A percentile compares a stretch with the other conserved stretches of the same genome.
phyloP scores from a whole-genome alignment of 1,140 invertebrate genomes.

The Ruditapes philippinarum region DNA sequence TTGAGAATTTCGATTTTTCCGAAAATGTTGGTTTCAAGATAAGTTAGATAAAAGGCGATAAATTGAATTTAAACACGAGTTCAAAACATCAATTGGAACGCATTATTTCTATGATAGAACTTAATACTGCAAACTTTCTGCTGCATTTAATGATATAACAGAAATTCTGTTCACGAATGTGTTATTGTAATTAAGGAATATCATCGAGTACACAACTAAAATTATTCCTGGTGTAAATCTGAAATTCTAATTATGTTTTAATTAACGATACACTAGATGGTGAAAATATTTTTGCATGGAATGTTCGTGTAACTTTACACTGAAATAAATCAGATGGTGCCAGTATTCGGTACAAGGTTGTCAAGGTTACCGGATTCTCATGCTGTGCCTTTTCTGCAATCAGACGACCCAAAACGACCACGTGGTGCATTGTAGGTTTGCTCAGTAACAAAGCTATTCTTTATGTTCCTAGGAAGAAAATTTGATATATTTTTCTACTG shows the following conservation, averaged over 20 bases:
- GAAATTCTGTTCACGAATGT: background rate
- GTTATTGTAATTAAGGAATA: constrained; percentile 3
- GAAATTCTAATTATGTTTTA: constrained; percentile 50
- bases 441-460: background rate
- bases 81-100: too few relatives aligned
- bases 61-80: too few relatives aligned
- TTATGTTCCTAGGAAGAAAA: too few relatives aligned
- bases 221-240: constrained; percentile 34
- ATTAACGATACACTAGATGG: constrained; percentile 34
- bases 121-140: background rate
- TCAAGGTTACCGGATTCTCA: background rate
- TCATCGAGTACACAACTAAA: constrained; percentile 4
- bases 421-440: background rate
- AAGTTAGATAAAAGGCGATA: too few relatives aligned
- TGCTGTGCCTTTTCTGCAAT: background rate
- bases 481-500: too few relatives aligned
- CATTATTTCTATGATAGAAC: too few relatives aligned
- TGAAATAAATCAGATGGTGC: background rate
- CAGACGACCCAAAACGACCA: background rate
- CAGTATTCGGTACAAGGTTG: background rate
- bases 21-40: too few relatives aligned
- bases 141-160: background rate
- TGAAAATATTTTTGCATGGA: constrained; percentile 1
- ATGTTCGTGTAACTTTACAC: constrained; percentile 37
- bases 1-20: too few relatives aligned